Percentiles rank a stretch among this genome's conserved stretches.
Conservation (phyloP, 2,797 vertebrate genomes). For the Gephyroberyx darwinii region DNA sequence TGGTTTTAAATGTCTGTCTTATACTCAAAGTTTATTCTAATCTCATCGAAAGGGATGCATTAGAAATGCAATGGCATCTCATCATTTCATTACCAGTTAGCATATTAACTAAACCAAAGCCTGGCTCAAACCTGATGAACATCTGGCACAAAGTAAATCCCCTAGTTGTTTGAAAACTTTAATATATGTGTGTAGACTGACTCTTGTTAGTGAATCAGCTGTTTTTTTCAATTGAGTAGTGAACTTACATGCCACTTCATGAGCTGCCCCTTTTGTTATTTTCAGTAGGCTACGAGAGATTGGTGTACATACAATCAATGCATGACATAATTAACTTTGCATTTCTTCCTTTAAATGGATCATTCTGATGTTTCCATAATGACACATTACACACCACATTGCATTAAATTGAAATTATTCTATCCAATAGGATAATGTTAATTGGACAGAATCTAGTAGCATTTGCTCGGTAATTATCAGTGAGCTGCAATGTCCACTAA, state of each 20-base stretch:
- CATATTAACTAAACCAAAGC: constrained; percentile 4
- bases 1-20: constrained; percentile 26
- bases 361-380: background rate
- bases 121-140: constrained; percentile 22
- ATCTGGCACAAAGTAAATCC: constrained; percentile 28
- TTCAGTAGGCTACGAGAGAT: background rate
- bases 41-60: constrained; percentile 1
- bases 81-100: constrained; percentile 5
- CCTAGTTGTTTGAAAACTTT: constrained; percentile 28
- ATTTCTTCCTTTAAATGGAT: too few relatives aligned
- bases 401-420: background rate
- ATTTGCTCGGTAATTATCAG: constrained; percentile 12
- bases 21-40: background rate
- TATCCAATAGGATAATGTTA: background rate
- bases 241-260: constrained; percentile 12
- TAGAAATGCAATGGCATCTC: constrained; percentile 1
- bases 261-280: background rate
- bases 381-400: background rate
- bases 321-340: background rate
- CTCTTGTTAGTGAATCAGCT: constrained; percentile 14
- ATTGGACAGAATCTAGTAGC: background rate
- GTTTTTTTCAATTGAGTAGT: background rate
- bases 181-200: background rate
- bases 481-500: background rate
- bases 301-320: background rate